phyloP scores from a whole-genome alignment of 2,888 invertebrate genomes.

The Poecilobothrus nobilitatus region DNA sequence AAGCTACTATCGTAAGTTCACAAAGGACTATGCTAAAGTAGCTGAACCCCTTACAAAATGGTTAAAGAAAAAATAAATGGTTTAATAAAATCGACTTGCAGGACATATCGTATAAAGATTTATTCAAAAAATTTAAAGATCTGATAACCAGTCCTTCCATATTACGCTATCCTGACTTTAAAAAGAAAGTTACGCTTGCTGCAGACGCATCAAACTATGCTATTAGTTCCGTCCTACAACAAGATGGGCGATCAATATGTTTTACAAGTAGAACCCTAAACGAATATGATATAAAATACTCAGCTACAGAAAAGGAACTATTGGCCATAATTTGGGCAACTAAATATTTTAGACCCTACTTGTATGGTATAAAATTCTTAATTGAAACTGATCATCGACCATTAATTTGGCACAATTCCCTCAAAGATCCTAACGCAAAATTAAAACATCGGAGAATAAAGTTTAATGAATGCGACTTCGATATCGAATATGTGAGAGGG shows the following conservation, averaged over 20 bases:
- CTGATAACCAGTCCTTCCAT: no score
- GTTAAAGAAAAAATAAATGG: no score
- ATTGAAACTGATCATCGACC: no score
- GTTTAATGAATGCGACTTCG: slow-evolving; percentile 28
- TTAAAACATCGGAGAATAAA: slow-evolving; percentile 30
- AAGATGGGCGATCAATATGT: neutral
- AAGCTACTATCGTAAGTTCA: slow-evolving; percentile 11
- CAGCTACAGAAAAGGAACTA: neutral
- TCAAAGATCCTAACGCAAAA: slow-evolving; percentile 27
- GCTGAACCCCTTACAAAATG: slow-evolving; percentile 16
- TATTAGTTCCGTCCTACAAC: neutral
- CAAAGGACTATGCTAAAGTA: slow-evolving; percentile 17
- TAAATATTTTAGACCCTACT: no score
- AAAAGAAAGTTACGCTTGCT: no score
- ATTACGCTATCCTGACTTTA: no score
- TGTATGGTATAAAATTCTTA: no score
- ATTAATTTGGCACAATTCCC: slow-evolving; percentile 11
- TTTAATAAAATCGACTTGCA: slow-evolving; percentile 11
- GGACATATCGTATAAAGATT: slow-evolving; percentile 11
- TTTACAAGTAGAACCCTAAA: neutral
- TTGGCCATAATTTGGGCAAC: no score
- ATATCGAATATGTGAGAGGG: no score
- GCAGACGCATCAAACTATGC: no score
- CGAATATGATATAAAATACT: no score
- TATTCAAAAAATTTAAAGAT: no score